Evolutionary conservation across 2,888 invertebrate species (phyloP).

Genomic region (Nomada hirtipes): DNA sequence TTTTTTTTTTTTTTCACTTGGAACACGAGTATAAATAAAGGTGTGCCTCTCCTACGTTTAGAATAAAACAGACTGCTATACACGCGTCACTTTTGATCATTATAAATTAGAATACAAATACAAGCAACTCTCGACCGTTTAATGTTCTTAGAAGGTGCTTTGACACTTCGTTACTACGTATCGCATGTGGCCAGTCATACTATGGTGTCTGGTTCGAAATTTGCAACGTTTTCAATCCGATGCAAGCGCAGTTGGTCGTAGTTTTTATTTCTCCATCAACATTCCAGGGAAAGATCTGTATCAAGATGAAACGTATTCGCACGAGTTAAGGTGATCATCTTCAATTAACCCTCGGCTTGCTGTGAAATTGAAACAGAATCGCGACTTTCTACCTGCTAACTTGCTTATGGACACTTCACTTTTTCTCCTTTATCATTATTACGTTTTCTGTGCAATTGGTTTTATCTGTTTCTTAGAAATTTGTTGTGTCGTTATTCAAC

Average conservation of each 20-base stretch:
- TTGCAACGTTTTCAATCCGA: constrained; percentile 22
- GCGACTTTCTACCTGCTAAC: constrained; percentile 13
- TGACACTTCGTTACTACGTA: constrained; percentile 28
- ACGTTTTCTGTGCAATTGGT: too few species aligned
- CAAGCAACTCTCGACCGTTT: constrained; percentile 40
- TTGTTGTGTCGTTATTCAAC: too few species aligned
- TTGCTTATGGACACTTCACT: not conserved
- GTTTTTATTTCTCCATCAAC: constrained; percentile 15
- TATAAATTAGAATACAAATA: constrained; percentile 45
- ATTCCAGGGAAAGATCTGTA: constrained; percentile 5
- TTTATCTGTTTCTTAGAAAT: too few species aligned
- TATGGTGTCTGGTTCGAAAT: constrained; percentile 10
- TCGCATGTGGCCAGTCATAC: not conserved
- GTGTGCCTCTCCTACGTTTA: constrained; percentile 14
- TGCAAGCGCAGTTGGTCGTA: not conserved
- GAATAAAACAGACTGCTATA: constrained; percentile 20
- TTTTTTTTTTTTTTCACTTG: not conserved
- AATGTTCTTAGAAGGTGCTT: constrained; percentile 52
- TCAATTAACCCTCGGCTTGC: constrained; percentile 42
- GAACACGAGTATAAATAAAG: constrained; percentile 12
- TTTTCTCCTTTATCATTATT: not conserved
- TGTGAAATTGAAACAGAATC: constrained; percentile 20
- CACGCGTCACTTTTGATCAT: constrained; percentile 33
- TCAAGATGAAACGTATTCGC: constrained; percentile 47
- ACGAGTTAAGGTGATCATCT: constrained; percentile 27